phyloP scores from a whole-genome alignment of 2,888 invertebrate species.

The Temnothorax unifasciatus region DNA sequence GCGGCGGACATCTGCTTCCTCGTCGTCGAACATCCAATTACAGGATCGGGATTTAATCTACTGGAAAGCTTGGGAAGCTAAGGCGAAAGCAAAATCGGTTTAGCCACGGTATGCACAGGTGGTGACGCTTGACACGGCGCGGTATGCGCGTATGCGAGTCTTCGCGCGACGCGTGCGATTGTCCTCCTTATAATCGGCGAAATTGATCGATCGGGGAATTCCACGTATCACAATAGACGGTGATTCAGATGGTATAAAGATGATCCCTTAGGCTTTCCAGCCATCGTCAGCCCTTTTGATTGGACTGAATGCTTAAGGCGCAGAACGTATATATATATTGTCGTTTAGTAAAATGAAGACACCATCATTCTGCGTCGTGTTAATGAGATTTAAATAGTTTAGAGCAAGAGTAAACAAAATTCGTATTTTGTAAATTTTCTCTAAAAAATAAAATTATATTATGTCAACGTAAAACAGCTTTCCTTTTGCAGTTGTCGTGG shows the following conservation, averaged over 20 bases:
- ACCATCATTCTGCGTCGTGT: not conserved
- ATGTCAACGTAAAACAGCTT: not conserved
- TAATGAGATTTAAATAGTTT: conserved; percentile 2
- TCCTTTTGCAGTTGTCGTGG: not conserved
- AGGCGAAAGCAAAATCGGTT: conserved; percentile 77
- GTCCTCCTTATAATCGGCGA: conserved; percentile 53
- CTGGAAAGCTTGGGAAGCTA: conserved; percentile 74
- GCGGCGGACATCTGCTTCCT: conserved; percentile 52
- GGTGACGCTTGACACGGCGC: conserved; percentile 74
- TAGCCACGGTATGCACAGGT: conserved; percentile 81
- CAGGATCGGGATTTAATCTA: conserved; percentile 75
- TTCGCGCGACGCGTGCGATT: conserved; percentile 61
- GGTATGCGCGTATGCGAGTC: conserved; percentile 45
- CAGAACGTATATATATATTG: not conserved
- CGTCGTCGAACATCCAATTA: conserved; percentile 66
- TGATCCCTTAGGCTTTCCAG: not conserved
- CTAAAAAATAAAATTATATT: not conserved
- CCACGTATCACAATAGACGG: conserved; percentile 37
- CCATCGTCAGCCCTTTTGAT: conserved; percentile 13
- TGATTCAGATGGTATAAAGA: conserved; percentile 22
- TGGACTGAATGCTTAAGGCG: not conserved
- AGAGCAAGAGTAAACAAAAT: not conserved
- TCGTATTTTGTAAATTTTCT: not conserved
- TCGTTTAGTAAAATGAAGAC: not conserved
- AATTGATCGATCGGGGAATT: conserved; percentile 71